A percentile compares a stretch with the other conserved stretches of the same genome.
Conservation (phyloP, 2,113 vertebrate genomes). For the Piaya cayana region DNA sequence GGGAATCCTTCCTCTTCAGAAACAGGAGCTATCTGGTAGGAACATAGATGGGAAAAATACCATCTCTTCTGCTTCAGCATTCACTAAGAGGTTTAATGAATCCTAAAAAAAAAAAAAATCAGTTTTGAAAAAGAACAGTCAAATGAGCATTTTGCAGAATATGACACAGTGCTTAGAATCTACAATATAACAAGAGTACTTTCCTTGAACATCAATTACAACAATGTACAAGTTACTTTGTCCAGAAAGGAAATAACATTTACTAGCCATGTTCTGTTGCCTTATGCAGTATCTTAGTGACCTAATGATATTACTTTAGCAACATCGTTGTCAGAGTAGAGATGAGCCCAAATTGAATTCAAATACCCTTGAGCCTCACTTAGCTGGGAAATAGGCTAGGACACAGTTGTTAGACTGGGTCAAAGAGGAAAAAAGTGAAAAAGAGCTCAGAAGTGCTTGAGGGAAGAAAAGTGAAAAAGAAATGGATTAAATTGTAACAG, state of each 20-base stretch:
- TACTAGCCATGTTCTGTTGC: background rate
- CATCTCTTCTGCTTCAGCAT: background rate
- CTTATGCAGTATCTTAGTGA: slow-evolving; percentile 1
- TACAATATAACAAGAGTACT: slow-evolving; percentile 9
- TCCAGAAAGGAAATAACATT: slow-evolving; percentile 14
- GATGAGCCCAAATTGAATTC: slow-evolving; percentile 50
- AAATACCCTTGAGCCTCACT: slow-evolving; percentile 56
- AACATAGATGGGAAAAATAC: slow-evolving; percentile 34
- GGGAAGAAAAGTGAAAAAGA: slow-evolving; percentile 22
- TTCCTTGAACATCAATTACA: slow-evolving; percentile 36
- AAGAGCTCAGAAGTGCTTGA: background rate
- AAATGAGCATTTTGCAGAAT: slow-evolving; percentile 45
- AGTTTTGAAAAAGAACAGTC: slow-evolving; percentile 42
- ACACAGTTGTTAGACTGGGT: slow-evolving; percentile 48
- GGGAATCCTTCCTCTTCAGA: slow-evolving; percentile 34
- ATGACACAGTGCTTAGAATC: slow-evolving; percentile 25
- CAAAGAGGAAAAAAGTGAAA: slow-evolving; percentile 34
- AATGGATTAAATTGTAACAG: slow-evolving; percentile 20
- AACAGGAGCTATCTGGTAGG: background rate
- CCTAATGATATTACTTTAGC: slow-evolving; percentile 43
- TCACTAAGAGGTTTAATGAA: slow-evolving; percentile 33
- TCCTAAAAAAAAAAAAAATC: slow-evolving; percentile 40
- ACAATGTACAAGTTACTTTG: slow-evolving; percentile 19
- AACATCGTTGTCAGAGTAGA: background rate
- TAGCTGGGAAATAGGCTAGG: slow-evolving; percentile 43